Base-by-base conservation (phyloP, 1,140 invertebrate genomes). In the Musca vetustissima region DNA sequence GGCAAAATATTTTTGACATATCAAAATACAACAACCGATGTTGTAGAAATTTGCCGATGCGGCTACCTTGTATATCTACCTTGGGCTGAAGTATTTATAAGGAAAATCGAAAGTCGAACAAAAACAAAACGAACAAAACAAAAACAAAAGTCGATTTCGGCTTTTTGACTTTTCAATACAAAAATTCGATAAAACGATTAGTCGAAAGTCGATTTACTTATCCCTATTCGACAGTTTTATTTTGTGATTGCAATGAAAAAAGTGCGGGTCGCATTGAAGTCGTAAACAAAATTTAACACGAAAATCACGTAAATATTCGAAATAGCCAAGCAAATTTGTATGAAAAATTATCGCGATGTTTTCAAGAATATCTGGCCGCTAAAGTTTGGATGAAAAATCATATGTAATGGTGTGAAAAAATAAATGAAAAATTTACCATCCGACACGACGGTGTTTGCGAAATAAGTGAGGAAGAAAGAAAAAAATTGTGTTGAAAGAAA, bases 201-300 rank as follows among this genome's bases (percentile, higher is more conserved):
- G n/a, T n/a, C n/a, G n/a, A n/a, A n/a, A n/a, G n/a, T n/a, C n/a
- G n/a, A n/a, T n/a, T n/a, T n/a, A n/a, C n/a, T n/a, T 43, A 43
- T 43, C 36, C 11, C 36, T 43, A 11, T 43, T 43, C 11, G 36
- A 43, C 36, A 43, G 36, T 43, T 43, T 43, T 28, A 36, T 61
- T 61, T 24, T 57, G 53, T 57, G 57, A 61, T 61, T 36, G 57
- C 57, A 43, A 61, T 36, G 57, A 61, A 61, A 43, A 61, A 61
- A 61, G 57, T 61, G 57, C 57, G 57, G 57, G 57, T 61, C 57
- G 57, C 57, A 61, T 61, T 19, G 57, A 59, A 61, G 36, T 61
- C 57, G 28, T 61, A 61, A 36, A 32, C 57, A 61, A 61, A 36
- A 8, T 59, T 61, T 61, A 36, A 4, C 15, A 61, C 13, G 36